Conservation (phyloP, 2,797 vertebrate genomes). For the Natrix natrix region DNA sequence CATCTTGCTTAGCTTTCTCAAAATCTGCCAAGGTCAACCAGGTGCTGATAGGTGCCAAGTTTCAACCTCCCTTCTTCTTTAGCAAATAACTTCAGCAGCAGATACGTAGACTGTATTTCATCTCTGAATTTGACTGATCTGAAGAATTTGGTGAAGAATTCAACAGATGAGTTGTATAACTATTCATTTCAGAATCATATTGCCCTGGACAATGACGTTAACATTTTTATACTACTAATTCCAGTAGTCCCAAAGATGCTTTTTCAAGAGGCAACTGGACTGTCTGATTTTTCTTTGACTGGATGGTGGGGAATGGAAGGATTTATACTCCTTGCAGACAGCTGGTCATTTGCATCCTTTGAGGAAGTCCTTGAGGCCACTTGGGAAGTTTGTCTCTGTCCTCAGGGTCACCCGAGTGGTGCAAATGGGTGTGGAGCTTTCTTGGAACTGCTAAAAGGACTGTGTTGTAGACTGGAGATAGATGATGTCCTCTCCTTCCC, state of each 20-base stretch:
- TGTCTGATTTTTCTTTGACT: too few relatives aligned
- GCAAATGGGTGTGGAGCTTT: too few relatives aligned
- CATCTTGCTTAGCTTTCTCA: background rate
- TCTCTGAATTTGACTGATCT: background rate
- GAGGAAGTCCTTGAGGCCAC: rapidly evolving
- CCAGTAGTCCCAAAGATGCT: too few relatives aligned
- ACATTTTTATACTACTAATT: background rate
- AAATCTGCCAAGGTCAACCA: background rate
- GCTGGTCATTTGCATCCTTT: too few relatives aligned
- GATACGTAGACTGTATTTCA: background rate
- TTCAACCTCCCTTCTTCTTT: background rate
- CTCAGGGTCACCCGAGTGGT: too few relatives aligned
- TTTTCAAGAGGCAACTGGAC: too few relatives aligned
- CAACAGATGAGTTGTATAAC: background rate
- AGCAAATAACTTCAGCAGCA: background rate
- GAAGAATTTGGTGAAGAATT: background rate
- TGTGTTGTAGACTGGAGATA: too few relatives aligned
- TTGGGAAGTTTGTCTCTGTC: too few relatives aligned
- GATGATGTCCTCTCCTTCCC: too few relatives aligned
- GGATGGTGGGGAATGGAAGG: too few relatives aligned
- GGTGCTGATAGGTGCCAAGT: background rate
- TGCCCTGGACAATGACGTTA: background rate
- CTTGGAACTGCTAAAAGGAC: too few relatives aligned
- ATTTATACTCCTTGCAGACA: too few relatives aligned
- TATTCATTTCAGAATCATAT: background rate